Evolutionary conservation across 2,888 invertebrate genomes (phyloP).

Genomic region (Tenthredo notha): DNA sequence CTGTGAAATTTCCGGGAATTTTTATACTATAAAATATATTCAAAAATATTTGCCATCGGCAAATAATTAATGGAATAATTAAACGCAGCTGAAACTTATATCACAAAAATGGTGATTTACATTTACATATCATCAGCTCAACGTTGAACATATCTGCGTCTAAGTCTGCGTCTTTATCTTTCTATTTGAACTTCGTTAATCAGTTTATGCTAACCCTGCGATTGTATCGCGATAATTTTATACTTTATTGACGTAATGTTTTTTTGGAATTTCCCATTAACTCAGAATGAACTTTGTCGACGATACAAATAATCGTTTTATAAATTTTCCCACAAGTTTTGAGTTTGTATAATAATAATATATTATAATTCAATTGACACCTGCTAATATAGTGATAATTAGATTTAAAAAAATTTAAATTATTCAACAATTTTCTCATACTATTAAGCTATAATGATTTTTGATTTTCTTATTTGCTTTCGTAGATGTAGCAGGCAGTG

Average conservation of each 20-base stretch:
- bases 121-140: neutral
- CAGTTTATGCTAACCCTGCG: neutral
- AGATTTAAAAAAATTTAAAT: neutral
- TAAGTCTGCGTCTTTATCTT: slow-evolving; percentile 10
- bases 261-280: neutral
- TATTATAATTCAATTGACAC: neutral
- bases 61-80: neutral
- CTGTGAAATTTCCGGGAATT: too few species aligned
- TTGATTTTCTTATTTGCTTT: slow-evolving; percentile 56
- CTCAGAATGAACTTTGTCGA: neutral
- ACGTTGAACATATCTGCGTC: neutral
- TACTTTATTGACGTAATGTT: neutral
- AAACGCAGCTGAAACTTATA: neutral
- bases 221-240: neutral
- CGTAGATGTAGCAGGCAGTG: slow-evolving; percentile 87
- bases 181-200: neutral
- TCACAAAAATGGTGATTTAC: neutral
- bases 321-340: neutral
- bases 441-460: neutral
- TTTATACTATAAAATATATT: too few species aligned
- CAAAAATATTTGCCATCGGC: too few species aligned
- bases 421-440: neutral
- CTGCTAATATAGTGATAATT: neutral
- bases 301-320: neutral
- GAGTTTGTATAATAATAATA: neutral